Evolutionary conservation across 2,888 invertebrate species (phyloP).

Genomic region (Disparrhopalites patrizii): DNA sequence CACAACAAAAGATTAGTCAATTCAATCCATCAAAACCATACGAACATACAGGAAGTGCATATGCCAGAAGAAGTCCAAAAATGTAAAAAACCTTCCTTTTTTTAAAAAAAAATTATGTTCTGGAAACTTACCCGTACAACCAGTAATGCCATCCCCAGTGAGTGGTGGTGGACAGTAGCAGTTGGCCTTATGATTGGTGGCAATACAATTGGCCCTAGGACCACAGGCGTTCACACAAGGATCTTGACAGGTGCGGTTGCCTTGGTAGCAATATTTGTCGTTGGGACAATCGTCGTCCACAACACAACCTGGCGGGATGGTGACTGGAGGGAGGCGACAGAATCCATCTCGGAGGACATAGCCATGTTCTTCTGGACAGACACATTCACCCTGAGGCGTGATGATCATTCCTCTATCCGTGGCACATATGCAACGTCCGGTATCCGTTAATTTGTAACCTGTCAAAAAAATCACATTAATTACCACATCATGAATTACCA

Average conservation of each 20-base stretch:
- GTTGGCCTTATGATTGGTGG: slow-evolving; percentile 52
- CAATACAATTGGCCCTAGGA: slow-evolving; percentile 70
- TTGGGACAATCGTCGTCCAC: slow-evolving; percentile 64
- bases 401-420: slow-evolving; percentile 71
- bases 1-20: too few species aligned
- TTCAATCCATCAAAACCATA: too few species aligned
- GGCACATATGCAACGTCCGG: slow-evolving; percentile 78
- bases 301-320: slow-evolving; percentile 58
- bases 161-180: slow-evolving; percentile 39
- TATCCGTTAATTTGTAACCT: slow-evolving; percentile 70
- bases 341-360: slow-evolving; percentile 55
- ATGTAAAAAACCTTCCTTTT: too few species aligned
- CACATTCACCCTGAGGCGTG: slow-evolving; percentile 71
- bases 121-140: slow-evolving; percentile 28
- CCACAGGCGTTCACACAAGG: slow-evolving; percentile 77
- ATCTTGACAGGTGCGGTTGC: slow-evolving; percentile 69
- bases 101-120: not conserved
- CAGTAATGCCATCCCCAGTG: slow-evolving; percentile 29
- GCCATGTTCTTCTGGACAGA: slow-evolving; percentile 66
- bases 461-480: not conserved
- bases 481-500: not conserved
- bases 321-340: slow-evolving; percentile 30
- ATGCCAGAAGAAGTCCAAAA: not conserved
- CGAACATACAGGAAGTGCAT: not conserved
- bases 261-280: slow-evolving; percentile 67